These are phyloP conservation scores for Muscicapa adusta DNA, from an alignment of 2,113 vertebrate species.

Conservation along the genomic window DNA sequence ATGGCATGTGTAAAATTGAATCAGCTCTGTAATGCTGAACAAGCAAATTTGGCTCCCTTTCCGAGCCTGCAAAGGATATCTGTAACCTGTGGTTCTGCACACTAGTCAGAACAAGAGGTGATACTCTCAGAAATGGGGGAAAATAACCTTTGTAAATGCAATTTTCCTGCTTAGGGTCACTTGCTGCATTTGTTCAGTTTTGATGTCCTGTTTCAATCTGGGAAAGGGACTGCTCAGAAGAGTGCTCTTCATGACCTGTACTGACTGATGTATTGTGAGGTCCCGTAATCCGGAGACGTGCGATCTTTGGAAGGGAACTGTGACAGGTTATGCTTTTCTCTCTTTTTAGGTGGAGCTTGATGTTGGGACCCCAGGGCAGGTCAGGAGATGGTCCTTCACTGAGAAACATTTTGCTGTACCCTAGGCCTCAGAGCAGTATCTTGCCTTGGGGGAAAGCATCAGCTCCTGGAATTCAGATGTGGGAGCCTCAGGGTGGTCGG, in stretches of 20 bases:
- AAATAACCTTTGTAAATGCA: neutral
- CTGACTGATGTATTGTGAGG: neutral
- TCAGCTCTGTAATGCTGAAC: neutral
- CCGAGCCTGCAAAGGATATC: too few relatives aligned
- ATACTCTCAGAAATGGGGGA: neutral
- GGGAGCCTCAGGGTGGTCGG: neutral
- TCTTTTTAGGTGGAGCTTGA: neutral
- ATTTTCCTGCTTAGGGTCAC: neutral
- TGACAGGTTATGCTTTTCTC: neutral
- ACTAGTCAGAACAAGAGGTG: neutral
- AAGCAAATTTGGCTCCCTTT: neutral
- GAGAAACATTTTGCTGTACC: neutral
- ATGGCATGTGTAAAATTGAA: neutral
- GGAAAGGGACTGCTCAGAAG: neutral
- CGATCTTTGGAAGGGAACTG: neutral
- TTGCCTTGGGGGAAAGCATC: neutral
- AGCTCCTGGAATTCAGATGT: neutral
- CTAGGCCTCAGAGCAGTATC: neutral
- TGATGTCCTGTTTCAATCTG: neutral
- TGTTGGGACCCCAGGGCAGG: neutral
- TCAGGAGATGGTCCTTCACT: neutral
- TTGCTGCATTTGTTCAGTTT: neutral
- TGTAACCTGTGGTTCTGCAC: neutral
- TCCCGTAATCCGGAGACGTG: accelerated
- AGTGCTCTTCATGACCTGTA: neutral